Evolutionary conservation across 1,140 invertebrate species (phyloP).

Genomic region (Triops longicaudatus): DNA sequence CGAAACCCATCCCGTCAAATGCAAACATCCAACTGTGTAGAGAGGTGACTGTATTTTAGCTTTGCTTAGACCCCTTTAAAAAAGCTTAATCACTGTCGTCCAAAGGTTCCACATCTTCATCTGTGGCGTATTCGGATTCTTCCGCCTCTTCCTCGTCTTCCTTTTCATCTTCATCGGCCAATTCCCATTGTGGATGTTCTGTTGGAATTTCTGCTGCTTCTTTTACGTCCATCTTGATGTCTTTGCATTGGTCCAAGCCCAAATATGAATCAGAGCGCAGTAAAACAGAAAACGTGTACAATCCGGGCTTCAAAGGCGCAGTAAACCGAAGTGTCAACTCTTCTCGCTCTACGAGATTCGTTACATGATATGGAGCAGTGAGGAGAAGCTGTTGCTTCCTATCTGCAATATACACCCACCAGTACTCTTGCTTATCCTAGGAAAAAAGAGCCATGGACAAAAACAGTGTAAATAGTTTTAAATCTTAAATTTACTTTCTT

Average conservation of each 20-base stretch:
- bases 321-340: slow-evolving; percentile 92
- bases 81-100: slow-evolving; percentile 45
- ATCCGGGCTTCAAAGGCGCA: slow-evolving; percentile 82
- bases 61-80: slow-evolving; percentile 50
- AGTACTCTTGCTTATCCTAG: slow-evolving; percentile 95
- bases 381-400: slow-evolving; percentile 80
- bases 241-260: slow-evolving; percentile 80
- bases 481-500: neutral
- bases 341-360: slow-evolving; percentile 64
- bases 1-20: neutral
- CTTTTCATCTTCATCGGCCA: slow-evolving; percentile 86
- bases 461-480: neutral
- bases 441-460: slow-evolving; percentile 31
- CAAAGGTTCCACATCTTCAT: slow-evolving; percentile 59
- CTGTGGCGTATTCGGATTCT: slow-evolving; percentile 60
- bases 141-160: slow-evolving; percentile 47
- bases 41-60: slow-evolving; percentile 5
- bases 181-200: slow-evolving; percentile 93
- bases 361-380: slow-evolving; percentile 85
- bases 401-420: slow-evolving; percentile 98
- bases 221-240: slow-evolving; percentile 93
- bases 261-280: slow-evolving; percentile 92
- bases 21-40: neutral
- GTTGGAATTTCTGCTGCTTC: slow-evolving; percentile 81
- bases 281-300: slow-evolving; percentile 89